Conservation (phyloP, 2,888 invertebrate genomes). For the Andrena camellia region DNA sequence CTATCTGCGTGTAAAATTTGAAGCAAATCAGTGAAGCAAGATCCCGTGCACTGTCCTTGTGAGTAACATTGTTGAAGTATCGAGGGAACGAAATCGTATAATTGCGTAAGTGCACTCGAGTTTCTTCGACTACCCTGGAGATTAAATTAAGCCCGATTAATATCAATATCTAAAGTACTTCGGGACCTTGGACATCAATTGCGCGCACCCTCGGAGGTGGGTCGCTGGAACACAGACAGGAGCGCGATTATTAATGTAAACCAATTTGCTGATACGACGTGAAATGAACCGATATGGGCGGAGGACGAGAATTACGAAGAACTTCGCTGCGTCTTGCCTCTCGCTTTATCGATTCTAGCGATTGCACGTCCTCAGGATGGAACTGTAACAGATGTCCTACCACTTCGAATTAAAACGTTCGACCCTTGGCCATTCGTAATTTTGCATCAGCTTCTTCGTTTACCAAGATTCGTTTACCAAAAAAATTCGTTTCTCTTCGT, state of each 20-base stretch:
- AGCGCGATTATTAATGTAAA: neutral
- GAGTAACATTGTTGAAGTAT: neutral
- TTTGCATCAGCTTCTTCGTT: neutral
- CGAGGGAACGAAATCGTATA: neutral
- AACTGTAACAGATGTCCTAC: neutral
- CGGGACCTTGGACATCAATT: slow-evolving; percentile 25
- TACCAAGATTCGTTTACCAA: no score
- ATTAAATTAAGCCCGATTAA: slow-evolving; percentile 32
- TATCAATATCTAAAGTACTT: slow-evolving; percentile 20
- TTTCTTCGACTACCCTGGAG: neutral
- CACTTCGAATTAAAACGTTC: neutral
- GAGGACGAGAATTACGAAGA: neutral
- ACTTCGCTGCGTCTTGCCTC: neutral
- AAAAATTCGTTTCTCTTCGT: no score
- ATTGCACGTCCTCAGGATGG: neutral
- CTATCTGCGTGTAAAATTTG: no score
- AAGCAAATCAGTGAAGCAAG: no score
- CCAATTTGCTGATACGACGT: neutral
- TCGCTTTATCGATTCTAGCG: neutral
- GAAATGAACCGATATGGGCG: neutral
- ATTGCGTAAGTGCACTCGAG: neutral
- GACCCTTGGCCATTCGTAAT: neutral
- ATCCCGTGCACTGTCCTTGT: no score
- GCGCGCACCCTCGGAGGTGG: neutral
- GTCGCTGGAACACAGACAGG: neutral